These are phyloP conservation scores for Leptinotarsa rubiginosa DNA, from an alignment of 2,888 invertebrate species.

Conservation along the genomic window DNA sequence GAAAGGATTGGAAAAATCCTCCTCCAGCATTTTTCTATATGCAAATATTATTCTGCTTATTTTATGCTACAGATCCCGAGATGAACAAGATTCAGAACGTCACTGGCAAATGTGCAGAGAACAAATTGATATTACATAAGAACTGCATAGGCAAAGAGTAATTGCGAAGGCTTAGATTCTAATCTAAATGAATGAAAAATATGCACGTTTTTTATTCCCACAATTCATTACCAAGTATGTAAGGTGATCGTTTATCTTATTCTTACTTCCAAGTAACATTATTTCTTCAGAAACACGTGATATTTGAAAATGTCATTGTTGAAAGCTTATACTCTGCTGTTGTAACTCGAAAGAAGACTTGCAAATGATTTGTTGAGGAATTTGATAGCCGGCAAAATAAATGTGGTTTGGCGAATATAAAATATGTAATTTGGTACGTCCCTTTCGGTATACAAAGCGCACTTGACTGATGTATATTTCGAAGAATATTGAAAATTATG, in stretches of 20 bases:
- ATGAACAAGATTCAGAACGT: neutral
- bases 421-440: too few species aligned
- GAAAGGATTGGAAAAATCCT: too few species aligned
- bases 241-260: conserved; percentile 7
- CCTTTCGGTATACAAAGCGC: too few species aligned
- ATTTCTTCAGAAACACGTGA: conserved; percentile 3
- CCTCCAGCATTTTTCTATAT: too few species aligned
- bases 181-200: conserved; percentile 1
- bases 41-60: too few species aligned
- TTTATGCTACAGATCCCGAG: neutral
- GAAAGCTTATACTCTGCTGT: neutral
- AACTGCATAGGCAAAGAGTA: neutral
- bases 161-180: conserved; percentile 6
- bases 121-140: conserved; percentile 4
- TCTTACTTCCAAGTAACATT: neutral
- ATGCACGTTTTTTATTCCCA: conserved; percentile 7
- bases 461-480: too few species aligned
- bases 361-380: neutral
- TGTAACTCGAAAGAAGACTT: neutral
- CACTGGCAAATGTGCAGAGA: conserved; percentile 1
- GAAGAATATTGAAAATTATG: too few species aligned
- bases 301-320: conserved; percentile 7
- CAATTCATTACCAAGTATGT: conserved; percentile 1
- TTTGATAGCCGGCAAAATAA: neutral
- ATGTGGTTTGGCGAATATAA: too few species aligned